Evolutionary conservation across 2,888 invertebrate genomes (phyloP).

Genomic region (Chalcosyrphus nemorum): DNA sequence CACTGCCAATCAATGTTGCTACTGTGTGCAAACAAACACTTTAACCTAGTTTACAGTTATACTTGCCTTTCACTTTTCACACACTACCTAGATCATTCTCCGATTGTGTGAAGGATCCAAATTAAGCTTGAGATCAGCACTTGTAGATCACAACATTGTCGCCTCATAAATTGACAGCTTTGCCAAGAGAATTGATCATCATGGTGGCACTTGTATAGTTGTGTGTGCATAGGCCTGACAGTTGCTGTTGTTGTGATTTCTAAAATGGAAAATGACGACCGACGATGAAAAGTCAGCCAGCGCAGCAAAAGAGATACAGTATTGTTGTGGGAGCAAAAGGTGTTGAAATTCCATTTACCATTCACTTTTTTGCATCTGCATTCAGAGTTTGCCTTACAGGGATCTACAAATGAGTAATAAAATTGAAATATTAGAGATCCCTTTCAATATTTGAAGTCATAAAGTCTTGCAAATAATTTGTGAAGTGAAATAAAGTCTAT

Average conservation of each 20-base stretch:
- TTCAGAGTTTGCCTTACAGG: conserved; percentile 10
- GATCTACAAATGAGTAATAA: background rate
- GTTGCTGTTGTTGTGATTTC: conserved; percentile 10
- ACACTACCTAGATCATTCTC: conserved; percentile 22
- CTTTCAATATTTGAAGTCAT: background rate
- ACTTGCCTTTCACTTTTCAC: conserved; percentile 66
- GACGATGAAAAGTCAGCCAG: conserved; percentile 21
- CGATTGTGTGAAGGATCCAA: conserved; percentile 40
- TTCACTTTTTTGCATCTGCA: conserved; percentile 54
- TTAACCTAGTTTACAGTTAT: conserved; percentile 62
- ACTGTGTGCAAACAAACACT: conserved; percentile 53
- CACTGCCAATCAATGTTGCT: conserved; percentile 59
- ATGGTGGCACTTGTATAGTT: background rate
- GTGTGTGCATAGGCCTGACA: conserved; percentile 6
- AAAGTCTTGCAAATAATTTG: background rate
- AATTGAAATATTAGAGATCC: background rate
- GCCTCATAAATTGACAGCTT: conserved; percentile 65
- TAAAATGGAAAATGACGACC: conserved; percentile 33
- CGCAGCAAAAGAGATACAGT: conserved; percentile 9
- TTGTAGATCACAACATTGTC: conserved; percentile 53
- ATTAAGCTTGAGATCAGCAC: conserved; percentile 38
- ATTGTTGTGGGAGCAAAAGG: conserved; percentile 63
- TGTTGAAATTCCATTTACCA: conserved; percentile 50
- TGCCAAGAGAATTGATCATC: conserved; percentile 38
- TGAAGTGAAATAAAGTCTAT: background rate